These are phyloP conservation scores for Leptinotarsa rubiginosa DNA, from an alignment of 2,888 invertebrate species.

Conservation along the genomic window DNA sequence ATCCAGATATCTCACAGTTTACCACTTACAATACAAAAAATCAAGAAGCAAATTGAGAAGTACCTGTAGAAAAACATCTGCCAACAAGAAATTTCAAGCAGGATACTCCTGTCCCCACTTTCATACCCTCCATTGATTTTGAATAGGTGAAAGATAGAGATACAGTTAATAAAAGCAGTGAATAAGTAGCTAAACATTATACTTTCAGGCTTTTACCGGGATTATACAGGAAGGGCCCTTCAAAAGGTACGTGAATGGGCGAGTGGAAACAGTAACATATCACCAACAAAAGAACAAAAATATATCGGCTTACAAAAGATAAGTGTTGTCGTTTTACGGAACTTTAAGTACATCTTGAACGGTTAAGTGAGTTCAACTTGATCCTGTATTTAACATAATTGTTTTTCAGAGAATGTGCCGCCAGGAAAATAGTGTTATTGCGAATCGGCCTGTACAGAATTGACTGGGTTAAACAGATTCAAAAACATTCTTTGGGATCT, in stretches of 20 bases:
- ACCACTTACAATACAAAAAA: neutral
- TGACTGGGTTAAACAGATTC: constrained; percentile 8
- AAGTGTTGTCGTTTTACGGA: constrained; percentile 42
- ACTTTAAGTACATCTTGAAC: constrained; percentile 37
- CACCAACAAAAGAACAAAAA: constrained; percentile 50
- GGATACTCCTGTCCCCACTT: constrained; percentile 34
- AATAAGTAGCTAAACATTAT: constrained; percentile 54
- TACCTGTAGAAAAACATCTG: constrained; percentile 38
- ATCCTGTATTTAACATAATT: constrained; percentile 37
- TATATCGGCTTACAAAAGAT: constrained; percentile 47
- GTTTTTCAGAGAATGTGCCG: constrained; percentile 36
- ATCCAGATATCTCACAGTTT: neutral
- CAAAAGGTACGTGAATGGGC: constrained; percentile 45
- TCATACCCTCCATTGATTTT: constrained; percentile 42
- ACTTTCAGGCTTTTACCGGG: constrained; percentile 53
- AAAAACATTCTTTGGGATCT: neutral
- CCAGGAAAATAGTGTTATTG: constrained; percentile 16
- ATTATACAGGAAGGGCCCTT: constrained; percentile 51
- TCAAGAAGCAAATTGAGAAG: constrained; percentile 22
- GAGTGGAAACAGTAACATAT: constrained; percentile 50
- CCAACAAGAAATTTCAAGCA: constrained; percentile 30
- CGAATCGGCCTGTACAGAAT: neutral
- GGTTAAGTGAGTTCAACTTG: constrained; percentile 36
- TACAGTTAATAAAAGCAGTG: constrained; percentile 49
- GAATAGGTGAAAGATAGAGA: constrained; percentile 45